Evolutionary conservation across 2,113 vertebrate species (phyloP).

Genomic region (Symphodus melops): DNA sequence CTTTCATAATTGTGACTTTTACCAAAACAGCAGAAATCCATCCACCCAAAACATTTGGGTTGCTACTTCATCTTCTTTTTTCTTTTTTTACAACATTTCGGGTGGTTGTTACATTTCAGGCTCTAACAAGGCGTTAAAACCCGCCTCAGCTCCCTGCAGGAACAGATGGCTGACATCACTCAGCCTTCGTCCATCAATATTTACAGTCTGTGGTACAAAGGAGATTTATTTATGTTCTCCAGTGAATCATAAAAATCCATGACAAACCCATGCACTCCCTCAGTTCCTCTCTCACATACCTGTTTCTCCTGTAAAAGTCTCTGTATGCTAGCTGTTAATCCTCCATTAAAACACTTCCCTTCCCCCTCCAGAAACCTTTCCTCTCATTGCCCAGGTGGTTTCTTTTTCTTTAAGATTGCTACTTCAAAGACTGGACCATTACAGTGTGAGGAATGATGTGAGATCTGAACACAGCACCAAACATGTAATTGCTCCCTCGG

Average conservation of each 20-base stretch:
- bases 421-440: neutral
- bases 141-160: too few relatives aligned
- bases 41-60: too few relatives aligned
- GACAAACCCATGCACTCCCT: neutral
- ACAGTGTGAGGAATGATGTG: neutral
- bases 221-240: neutral
- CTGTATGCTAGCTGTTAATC: neutral
- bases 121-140: too few relatives aligned
- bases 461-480: neutral
- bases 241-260: neutral
- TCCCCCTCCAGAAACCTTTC: neutral
- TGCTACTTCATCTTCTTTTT: too few relatives aligned
- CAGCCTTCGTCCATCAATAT: too few relatives aligned
- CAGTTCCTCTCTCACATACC: neutral
- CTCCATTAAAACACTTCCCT: neutral
- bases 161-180: too few relatives aligned
- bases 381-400: neutral
- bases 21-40: too few relatives aligned
- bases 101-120: too few relatives aligned
- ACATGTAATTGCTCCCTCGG: conserved; percentile 1
- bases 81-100: too few relatives aligned
- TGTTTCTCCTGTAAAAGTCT: neutral
- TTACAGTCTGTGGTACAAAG: too few relatives aligned
- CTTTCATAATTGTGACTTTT: too few relatives aligned
- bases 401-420: neutral